Evolutionary conservation across 2,888 invertebrate genomes (phyloP).

Genomic region (Plebejus melissa): DNA sequence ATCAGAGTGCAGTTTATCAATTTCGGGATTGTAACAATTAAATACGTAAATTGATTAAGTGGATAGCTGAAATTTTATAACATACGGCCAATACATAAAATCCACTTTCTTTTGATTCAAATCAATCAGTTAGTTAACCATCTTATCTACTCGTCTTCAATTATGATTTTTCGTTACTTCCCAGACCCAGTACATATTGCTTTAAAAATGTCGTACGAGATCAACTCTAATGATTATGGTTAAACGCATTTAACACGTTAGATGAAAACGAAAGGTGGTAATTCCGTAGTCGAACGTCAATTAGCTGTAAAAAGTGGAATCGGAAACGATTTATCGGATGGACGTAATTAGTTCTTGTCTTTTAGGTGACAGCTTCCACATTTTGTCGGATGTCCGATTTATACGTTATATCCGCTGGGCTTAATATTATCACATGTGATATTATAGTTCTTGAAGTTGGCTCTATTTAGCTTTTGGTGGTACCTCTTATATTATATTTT

Average conservation of each 20-base stretch:
- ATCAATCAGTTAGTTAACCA: no score
- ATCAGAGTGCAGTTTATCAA: no score
- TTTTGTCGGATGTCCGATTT: constrained; percentile 1
- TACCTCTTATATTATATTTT: no score
- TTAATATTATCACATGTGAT: background rate
- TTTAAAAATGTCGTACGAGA: background rate
- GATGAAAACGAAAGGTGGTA: constrained; percentile 1
- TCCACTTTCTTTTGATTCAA: no score
- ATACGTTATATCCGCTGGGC: background rate
- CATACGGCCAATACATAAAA: no score
- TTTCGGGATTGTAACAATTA: no score
- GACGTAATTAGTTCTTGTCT: background rate
- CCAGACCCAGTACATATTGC: background rate
- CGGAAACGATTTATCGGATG: background rate
- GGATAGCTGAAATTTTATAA: no score
- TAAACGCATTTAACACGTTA: background rate
- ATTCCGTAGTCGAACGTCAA: background rate
- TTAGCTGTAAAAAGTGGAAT: background rate
- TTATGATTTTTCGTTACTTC: no score
- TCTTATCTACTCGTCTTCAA: no score
- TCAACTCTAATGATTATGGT: background rate
- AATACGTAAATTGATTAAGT: no score
- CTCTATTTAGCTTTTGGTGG: no score
- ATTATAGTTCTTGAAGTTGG: background rate
- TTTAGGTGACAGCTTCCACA: background rate